A percentile compares a stretch with the other conserved stretches of the same genome.
phyloP scores from a whole-genome alignment of 2,888 invertebrate species.

The Mongoloraphidia duomilia region DNA sequence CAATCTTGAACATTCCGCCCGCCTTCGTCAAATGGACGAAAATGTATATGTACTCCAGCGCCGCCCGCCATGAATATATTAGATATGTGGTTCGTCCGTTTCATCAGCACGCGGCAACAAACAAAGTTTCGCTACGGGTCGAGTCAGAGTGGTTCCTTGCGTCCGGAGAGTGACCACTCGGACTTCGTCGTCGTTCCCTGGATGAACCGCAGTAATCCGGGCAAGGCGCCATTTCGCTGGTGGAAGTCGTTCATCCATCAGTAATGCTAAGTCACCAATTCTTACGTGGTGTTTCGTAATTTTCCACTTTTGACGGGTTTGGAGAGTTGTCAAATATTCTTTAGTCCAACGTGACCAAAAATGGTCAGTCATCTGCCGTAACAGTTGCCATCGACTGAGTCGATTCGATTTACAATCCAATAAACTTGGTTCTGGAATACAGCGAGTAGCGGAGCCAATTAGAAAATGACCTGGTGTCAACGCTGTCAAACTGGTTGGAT shows the following conservation, averaged over 20 bases:
- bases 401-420: too few species aligned
- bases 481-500: constrained; percentile 10
- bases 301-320: constrained; percentile 4
- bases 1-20: too few species aligned
- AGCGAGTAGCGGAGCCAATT: constrained; percentile 5
- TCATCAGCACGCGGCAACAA: neutral
- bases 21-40: too few species aligned
- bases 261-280: too few species aligned
- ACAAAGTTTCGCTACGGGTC: neutral
- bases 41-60: too few species aligned
- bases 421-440: constrained; percentile 5
- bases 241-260: neutral
- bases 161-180: neutral
- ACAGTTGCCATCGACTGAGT: neutral
- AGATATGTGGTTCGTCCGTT: too few species aligned
- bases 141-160: neutral
- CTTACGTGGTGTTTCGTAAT: too few species aligned
- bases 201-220: neutral
- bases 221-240: neutral
- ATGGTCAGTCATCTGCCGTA: constrained; percentile 2
- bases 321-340: constrained; percentile 6
- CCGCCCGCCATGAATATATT: too few species aligned
- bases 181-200: neutral
- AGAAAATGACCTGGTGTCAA: constrained; percentile 13
- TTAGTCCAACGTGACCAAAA: constrained; percentile 4